Conservation (phyloP, 2,113 vertebrate genomes). For the Meriones unguiculatus region DNA sequence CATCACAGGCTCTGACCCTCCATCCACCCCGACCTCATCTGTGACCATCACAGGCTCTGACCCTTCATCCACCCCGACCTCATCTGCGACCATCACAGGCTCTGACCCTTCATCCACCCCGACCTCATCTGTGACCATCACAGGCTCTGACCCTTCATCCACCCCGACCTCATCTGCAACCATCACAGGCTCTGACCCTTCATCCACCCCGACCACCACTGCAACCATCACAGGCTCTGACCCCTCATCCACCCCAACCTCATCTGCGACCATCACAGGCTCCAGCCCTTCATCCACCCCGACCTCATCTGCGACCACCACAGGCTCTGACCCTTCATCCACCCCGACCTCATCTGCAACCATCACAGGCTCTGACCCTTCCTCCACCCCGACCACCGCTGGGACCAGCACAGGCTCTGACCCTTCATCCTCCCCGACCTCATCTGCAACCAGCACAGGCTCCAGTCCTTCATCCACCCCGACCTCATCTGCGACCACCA, state of each 20-base stretch:
- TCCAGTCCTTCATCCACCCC: accelerated
- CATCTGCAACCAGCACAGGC: background rate
- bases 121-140: background rate
- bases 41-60: accelerated
- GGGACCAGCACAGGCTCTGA: accelerated
- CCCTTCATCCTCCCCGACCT: background rate
- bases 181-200: accelerated
- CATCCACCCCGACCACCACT: accelerated
- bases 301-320: accelerated
- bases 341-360: accelerated
- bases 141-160: background rate
- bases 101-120: accelerated
- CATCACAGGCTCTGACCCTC: background rate
- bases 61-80: accelerated
- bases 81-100: too few species aligned
- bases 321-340: accelerated
- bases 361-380: background rate
- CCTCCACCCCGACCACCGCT: accelerated
- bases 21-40: too few species aligned
- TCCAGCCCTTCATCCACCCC: accelerated
- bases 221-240: accelerated
- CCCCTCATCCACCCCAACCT: accelerated
- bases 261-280: background rate
- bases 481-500: accelerated
- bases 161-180: accelerated